These are phyloP conservation scores for Pseudolycoriella hygida DNA, from an alignment of 2,888 invertebrate species.

Conservation along the genomic window DNA sequence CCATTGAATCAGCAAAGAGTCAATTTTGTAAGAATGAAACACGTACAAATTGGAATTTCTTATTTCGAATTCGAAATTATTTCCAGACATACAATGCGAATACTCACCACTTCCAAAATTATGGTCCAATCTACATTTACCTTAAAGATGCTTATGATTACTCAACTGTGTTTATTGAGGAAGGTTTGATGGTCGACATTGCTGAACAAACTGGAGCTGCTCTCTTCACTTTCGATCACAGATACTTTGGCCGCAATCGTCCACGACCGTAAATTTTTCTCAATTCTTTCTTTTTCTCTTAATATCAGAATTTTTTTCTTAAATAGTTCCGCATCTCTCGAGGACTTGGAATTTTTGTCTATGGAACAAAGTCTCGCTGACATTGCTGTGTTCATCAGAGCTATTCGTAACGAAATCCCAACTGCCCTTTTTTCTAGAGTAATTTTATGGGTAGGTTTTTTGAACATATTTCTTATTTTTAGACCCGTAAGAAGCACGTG, in stretches of 20 bases:
- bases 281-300: not conserved
- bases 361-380: not conserved
- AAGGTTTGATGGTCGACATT: constrained; percentile 7
- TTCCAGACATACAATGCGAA: constrained; percentile 14
- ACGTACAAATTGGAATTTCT: too few relatives aligned
- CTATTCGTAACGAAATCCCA: not conserved
- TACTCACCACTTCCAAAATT: constrained; percentile 12
- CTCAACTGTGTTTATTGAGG: not conserved
- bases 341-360: not conserved
- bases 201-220: constrained; percentile 5
- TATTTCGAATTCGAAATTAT: too few relatives aligned
- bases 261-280: constrained; percentile 4
- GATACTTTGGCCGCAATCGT: constrained; percentile 6
- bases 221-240: constrained; percentile 5
- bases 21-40: too few relatives aligned
- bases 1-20: too few relatives aligned
- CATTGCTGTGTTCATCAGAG: not conserved
- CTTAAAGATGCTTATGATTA: constrained; percentile 2
- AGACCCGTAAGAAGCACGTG: too few relatives aligned
- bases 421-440: not conserved
- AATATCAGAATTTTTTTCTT: not conserved
- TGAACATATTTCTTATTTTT: too few relatives aligned
- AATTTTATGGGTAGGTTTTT: not conserved
- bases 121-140: constrained; percentile 13
- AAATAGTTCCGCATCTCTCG: not conserved